A percentile compares a stretch with the other conserved stretches of the same genome.
phyloP scores from a whole-genome alignment of 1,140 invertebrate genomes.

The Onthophagus taurus region DNA sequence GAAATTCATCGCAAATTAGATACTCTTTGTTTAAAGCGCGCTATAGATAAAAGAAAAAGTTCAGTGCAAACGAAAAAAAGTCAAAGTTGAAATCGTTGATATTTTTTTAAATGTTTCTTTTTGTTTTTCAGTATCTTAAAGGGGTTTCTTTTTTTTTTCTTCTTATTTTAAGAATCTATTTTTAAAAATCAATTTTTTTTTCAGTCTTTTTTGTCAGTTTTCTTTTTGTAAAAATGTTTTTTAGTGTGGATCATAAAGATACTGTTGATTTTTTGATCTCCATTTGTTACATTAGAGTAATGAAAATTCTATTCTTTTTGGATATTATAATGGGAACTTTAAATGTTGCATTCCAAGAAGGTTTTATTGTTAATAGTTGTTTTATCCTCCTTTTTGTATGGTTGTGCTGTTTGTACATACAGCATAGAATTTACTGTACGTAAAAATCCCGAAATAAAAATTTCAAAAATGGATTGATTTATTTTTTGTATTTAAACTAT shows the following conservation, averaged over 20 bases:
- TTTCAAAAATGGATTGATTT: constrained; percentile 7
- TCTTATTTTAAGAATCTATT: too few relatives aligned
- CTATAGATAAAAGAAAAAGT: too few relatives aligned
- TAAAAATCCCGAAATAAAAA: constrained; percentile 28
- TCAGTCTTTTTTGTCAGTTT: background rate
- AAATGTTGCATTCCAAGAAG: constrained; percentile 37
- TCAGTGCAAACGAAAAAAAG: constrained; percentile 9
- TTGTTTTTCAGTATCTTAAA: constrained; percentile 5
- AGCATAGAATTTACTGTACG: constrained; percentile 18
- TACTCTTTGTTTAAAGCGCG: too few relatives aligned
- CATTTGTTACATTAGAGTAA: too few relatives aligned
- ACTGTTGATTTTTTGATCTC: too few relatives aligned
- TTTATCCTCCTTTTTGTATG: constrained; percentile 28
- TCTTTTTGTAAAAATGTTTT: too few relatives aligned
- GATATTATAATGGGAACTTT: constrained; percentile 8
- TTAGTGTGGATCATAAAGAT: too few relatives aligned
- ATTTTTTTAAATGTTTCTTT: constrained; percentile 7
- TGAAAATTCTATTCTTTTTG: too few relatives aligned
- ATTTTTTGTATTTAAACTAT: constrained; percentile 9
- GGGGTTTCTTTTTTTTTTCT: too few relatives aligned
- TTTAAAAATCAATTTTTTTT: constrained; percentile 1
- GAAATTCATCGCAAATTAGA: constrained; percentile 33
- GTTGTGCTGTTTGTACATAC: constrained; percentile 8
- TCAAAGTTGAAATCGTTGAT: too few relatives aligned
- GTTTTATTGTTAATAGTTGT: constrained; percentile 35